phyloP scores from a whole-genome alignment of 2,113 vertebrate genomes.

The Pithys albifrons region DNA sequence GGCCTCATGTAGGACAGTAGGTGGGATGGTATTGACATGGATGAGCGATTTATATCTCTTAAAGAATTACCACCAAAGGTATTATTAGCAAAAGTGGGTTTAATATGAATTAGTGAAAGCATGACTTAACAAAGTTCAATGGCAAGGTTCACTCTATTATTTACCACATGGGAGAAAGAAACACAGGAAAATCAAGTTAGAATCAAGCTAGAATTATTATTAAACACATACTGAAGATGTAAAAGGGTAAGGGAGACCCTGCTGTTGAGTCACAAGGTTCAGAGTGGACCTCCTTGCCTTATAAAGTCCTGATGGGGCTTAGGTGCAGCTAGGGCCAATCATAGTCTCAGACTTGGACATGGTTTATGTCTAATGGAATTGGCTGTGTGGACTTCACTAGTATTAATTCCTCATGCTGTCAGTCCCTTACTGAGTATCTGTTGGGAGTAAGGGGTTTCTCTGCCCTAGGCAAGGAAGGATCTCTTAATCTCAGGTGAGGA shows the following conservation, averaged over 20 bases:
- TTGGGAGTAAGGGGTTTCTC: background rate
- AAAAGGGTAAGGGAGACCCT: background rate
- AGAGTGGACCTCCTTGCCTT: background rate
- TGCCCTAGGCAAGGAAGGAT: background rate
- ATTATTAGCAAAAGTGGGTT: background rate
- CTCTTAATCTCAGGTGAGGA: background rate
- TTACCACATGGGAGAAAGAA: background rate
- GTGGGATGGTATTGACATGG: background rate
- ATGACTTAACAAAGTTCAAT: rapidly evolving
- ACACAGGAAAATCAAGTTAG: background rate
- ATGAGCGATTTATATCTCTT: background rate
- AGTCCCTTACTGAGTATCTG: background rate
- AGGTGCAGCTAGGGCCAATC: background rate
- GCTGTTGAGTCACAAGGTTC: background rate
- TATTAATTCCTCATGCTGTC: background rate
- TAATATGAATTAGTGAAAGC: background rate
- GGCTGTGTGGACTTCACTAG: background rate
- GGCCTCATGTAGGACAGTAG: background rate
- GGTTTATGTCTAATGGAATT: background rate
- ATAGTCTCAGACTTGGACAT: background rate
- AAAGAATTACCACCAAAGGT: background rate
- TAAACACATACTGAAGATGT: background rate
- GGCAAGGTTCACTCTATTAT: background rate
- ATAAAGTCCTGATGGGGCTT: background rate
- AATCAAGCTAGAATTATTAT: background rate